Percentiles rank a stretch among this genome's conserved stretches.
phyloP scores from a whole-genome alignment of 1,140 invertebrate species.

The Drosophila elegans region DNA sequence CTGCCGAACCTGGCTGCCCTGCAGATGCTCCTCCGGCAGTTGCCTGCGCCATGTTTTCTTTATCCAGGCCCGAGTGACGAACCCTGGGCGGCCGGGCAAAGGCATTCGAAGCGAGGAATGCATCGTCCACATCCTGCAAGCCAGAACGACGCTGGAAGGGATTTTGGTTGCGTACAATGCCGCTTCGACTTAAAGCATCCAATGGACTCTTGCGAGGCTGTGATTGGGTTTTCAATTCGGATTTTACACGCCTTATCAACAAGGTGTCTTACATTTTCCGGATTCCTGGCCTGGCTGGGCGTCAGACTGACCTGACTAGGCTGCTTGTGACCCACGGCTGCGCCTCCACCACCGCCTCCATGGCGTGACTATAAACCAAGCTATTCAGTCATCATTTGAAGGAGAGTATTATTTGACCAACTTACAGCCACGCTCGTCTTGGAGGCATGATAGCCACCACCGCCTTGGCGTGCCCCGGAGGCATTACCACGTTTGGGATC shows the following conservation, averaged over 20 bases:
- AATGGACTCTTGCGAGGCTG: constrained; percentile 72
- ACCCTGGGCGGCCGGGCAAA: constrained; percentile 65
- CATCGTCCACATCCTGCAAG: constrained; percentile 77
- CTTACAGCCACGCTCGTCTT: constrained; percentile 70
- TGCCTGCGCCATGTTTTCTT: constrained; percentile 18
- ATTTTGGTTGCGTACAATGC: constrained; percentile 48
- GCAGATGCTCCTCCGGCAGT: neutral
- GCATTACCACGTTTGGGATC: constrained; percentile 60
- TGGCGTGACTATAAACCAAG: constrained; percentile 59
- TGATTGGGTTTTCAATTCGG: neutral
- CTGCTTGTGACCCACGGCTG: constrained; percentile 44
- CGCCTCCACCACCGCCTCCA: constrained; percentile 1
- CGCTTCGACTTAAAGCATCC: constrained; percentile 69
- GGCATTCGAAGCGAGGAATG: constrained; percentile 64
- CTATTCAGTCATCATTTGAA: constrained; percentile 16
- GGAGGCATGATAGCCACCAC: constrained; percentile 38
- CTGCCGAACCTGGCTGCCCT: neutral
- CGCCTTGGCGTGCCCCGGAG: constrained; percentile 53
- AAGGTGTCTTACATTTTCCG: constrained; percentile 57
- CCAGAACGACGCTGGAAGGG: constrained; percentile 75
- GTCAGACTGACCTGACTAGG: constrained; percentile 74
- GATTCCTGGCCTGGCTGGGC: constrained; percentile 65
- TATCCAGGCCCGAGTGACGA: constrained; percentile 59
- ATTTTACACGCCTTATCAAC: neutral
- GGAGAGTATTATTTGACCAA: constrained; percentile 25